Conservation (phyloP, 2,888 invertebrate species). For the Prosopocoilus inquinatus region DNA sequence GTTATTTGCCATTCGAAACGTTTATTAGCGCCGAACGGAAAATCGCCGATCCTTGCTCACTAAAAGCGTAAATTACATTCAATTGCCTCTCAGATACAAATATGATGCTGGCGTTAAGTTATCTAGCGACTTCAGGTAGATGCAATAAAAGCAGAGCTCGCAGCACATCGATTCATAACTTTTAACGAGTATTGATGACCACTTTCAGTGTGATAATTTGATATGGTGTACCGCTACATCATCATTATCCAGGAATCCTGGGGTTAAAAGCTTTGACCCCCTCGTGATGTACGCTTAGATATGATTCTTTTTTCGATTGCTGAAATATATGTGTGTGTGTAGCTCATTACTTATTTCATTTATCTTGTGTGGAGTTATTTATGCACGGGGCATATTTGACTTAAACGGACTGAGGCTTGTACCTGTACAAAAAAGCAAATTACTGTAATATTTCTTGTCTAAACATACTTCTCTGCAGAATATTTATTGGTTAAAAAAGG, state of each 20-base stretch:
- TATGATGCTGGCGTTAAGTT: conserved; percentile 5
- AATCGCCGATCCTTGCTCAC: background rate
- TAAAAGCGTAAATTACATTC: background rate
- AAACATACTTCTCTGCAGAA: background rate
- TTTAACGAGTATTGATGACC: conserved; percentile 40
- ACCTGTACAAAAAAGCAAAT: background rate
- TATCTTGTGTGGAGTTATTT: conserved; percentile 7
- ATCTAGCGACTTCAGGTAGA: conserved; percentile 5
- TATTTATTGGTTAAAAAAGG: no score
- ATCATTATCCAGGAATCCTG: conserved; percentile 42
- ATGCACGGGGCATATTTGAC: background rate
- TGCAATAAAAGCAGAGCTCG: conserved; percentile 1
- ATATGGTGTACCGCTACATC: conserved; percentile 40
- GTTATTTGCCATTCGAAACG: no score
- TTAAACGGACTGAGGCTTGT: background rate
- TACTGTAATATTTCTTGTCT: background rate
- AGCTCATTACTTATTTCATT: conserved; percentile 15
- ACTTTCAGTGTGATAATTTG: conserved; percentile 42
- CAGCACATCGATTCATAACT: conserved; percentile 29
- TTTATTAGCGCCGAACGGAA: background rate
- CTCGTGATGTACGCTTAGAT: conserved; percentile 32
- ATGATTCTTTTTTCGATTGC: conserved; percentile 16
- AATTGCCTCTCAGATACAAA: conserved; percentile 6
- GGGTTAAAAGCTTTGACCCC: conserved; percentile 45
- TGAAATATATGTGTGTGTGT: conserved; percentile 15